phyloP scores from a whole-genome alignment of 1,140 invertebrate species.

The Cyclargus thomasi region DNA sequence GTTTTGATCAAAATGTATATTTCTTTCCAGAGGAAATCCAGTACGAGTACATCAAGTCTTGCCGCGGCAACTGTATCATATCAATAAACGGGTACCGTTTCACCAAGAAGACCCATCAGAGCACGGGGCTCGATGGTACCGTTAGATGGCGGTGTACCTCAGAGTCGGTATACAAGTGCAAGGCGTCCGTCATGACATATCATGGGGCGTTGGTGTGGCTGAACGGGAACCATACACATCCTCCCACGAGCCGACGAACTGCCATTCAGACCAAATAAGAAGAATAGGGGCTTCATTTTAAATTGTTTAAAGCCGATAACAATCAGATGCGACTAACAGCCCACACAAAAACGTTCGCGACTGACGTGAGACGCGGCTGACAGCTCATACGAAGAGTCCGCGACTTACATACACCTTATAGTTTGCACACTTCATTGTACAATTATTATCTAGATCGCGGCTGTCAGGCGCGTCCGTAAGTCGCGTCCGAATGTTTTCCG shows the following conservation, averaged over 20 bases:
- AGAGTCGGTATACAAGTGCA: not conserved
- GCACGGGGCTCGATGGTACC: not conserved
- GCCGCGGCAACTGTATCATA: not conserved
- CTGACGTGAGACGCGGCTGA: too few relatives aligned
- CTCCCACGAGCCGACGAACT: not conserved
- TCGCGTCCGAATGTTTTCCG: too few relatives aligned
- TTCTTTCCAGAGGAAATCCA: not conserved
- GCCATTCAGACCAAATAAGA: too few relatives aligned
- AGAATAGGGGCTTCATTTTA: too few relatives aligned
- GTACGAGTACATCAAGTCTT: not conserved
- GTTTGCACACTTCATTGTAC: too few relatives aligned
- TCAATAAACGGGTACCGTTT: not conserved
- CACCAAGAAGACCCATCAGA: not conserved
- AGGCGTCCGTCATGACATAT: not conserved
- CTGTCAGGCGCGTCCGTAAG: too few relatives aligned
- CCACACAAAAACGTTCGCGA: too few relatives aligned
- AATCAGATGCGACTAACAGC: too few relatives aligned
- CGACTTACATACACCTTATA: too few relatives aligned
- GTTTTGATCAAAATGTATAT: not conserved
- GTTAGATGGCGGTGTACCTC: not conserved
- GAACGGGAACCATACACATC: not conserved
- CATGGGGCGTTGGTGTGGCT: not conserved
- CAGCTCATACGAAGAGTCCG: too few relatives aligned
- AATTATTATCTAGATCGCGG: too few relatives aligned
- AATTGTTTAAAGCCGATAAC: too few relatives aligned